Conservation (phyloP, 2,113 vertebrate genomes). For the Heteronetta atricapilla region DNA sequence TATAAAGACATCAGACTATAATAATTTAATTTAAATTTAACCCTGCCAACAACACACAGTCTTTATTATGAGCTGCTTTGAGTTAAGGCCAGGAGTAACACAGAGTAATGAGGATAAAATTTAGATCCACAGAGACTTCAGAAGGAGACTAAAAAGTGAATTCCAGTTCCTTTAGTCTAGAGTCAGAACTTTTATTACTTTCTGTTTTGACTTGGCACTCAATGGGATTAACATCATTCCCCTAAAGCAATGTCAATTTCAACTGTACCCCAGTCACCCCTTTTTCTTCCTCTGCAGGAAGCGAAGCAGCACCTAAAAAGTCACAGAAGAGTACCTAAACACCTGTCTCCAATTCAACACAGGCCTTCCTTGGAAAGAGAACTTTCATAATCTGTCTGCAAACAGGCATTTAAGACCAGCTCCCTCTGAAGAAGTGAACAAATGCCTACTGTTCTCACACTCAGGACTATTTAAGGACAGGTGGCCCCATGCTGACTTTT, state of each 20-base stretch:
- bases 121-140: background rate
- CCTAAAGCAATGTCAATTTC: background rate
- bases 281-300: background rate
- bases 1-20: background rate
- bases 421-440: conserved; percentile 13
- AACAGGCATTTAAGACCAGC: background rate
- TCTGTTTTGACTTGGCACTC: background rate
- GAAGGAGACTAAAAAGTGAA: background rate
- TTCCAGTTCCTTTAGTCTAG: background rate
- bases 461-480: conserved; percentile 58
- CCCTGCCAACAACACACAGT: background rate
- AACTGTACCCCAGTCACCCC: background rate
- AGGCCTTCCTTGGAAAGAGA: background rate
- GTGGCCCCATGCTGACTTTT: conserved; percentile 42
- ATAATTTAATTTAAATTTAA: background rate
- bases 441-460: conserved; percentile 53
- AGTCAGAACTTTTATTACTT: background rate
- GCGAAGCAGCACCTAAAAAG: background rate
- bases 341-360: background rate
- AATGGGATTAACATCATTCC: conserved; percentile 8
- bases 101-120: background rate
- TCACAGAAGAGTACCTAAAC: background rate
- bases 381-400: background rate
- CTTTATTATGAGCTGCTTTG: background rate
- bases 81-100: background rate